Evolutionary conservation across 2,797 vertebrate species (phyloP), one percentile per base, ranked within the genome.

Genomic region (Micrastur ruficollis): DNA sequence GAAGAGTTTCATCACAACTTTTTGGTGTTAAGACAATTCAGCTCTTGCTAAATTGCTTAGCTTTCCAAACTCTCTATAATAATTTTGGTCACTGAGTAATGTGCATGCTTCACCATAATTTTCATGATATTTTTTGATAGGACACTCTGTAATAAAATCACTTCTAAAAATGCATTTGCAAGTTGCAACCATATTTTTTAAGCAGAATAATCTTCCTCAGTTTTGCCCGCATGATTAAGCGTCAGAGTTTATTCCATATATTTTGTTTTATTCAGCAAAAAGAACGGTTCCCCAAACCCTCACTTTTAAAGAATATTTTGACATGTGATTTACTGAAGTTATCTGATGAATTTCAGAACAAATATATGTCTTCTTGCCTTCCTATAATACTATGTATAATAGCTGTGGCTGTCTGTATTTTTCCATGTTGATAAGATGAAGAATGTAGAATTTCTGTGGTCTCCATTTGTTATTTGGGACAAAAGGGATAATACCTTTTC

Each of bases 161-260:
- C 84, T 95, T 91, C 97, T 97, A 97, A 98, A 97, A 98, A 98
- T 96, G 96, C 86, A 97, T 97, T 98, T 98, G 94, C 95, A 97
- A 97, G 96, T 97, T 80, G 26, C 82, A 90, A 86, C 72, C 93
- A 63, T 97, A 96, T 98, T 97, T 98, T 98, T 97, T 93, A 98
- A 90, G 91, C 91, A 94, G 94, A 97, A 90, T 95, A 94, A 97
- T 98, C 97, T 97, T 93, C 83, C 29, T 52, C 55, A 8, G 89
- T 96, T 98, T 93, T 86, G 95, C 98, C 97, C 98, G 81, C 5
- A 20, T 98, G 98, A 98, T 98, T 88, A 97, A 98, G 95, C 55
- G 32, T 81, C 91, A 58, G 36, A 44, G 90, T 91, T 97, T 81
- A 67, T 91, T 95, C 73, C 68, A 96, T 92, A 42, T 40, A 62